Base-by-base conservation (phyloP, 2,888 invertebrate species). In the Pedicia rivosa region DNA sequence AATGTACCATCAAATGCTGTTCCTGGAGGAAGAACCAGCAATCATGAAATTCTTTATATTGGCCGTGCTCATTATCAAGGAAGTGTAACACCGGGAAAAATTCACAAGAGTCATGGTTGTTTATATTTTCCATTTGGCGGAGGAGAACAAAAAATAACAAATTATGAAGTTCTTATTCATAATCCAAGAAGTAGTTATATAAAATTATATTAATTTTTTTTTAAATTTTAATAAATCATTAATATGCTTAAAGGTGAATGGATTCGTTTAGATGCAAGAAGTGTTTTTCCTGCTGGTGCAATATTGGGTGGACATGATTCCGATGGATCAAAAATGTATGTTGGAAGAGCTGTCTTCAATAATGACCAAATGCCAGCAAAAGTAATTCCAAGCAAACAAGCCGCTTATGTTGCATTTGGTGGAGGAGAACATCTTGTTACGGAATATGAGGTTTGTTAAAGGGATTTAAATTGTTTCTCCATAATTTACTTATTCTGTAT, bases 61-160 rank as follows among this genome's bases (percentile, higher is more conserved):
- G 72, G 71, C 1, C 60, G 72, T 15, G 67, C 63, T 2, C 55
- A 61, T 46, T 63, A 70, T 46, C 62, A 65, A 35, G 70, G 69
- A 22, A 66, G 69, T 16, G 49, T 67, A 39, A 69, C 70, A 4
- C 65, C 69, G 3, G 72, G 72, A 42, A 72, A 72, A 56, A 66
- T 71, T 12, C 70, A 70, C 46, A 65, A 64, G 26, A 67, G 66
- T 30, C 67, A 71, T 46, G 61, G 59, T 19, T 59, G 60, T 39
- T 59, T 67, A 28, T 71, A 69, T 50, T 66, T 71, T 38, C 60
- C 62, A 3, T 62, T 54, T 38, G 58, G 55, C 12, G 62, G 62
- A 8, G 50, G 51, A 32, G 61, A 62, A 44, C 50, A 58, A 17
- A 53, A 53, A 25, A 38, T 57, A 5, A 43, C 52, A 27, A 44